Base-by-base conservation (phyloP, 2,888 invertebrate species). In the Trileptium ribeirensis region DNA sequence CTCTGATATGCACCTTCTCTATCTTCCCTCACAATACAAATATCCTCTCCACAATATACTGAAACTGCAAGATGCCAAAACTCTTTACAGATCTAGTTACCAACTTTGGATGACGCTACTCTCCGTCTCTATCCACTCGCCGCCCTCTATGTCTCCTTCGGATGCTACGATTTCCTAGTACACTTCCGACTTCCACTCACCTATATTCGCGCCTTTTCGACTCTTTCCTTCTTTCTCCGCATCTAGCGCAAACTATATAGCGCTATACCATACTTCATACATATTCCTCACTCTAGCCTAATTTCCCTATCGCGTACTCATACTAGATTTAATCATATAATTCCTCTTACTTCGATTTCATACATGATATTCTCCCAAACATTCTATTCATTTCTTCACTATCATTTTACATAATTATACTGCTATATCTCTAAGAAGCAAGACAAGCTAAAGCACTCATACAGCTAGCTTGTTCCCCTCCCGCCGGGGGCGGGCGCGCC, bases 281-380 rank as follows among this genome's bases (percentile, higher is more conserved):
- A 93, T 95, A 1, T 87, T 95, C 40, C 90, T 90, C 37, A 97
- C 96, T 89, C 93, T 94, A 88, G 94, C 96, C 86, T 97, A 97
- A 89, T 95, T 99, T 0, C 90, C 95, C 86, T 92, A 94, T 29
- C 92, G 99, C 84, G 99, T 99, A 29, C 91, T 99, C 82, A 99
- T 99, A 89, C 92, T 98, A 84, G 94, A 95, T 51, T 97, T 98
- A 97, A 92, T 97, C 86, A 98, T n/a, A n/a, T n/a, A n/a, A n/a
- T n/a, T n/a, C n/a, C n/a, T n/a, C n/a, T n/a, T n/a, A n/a, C n/a
- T n/a, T n/a, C n/a, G n/a, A n/a, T n/a, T n/a, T n/a, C n/a, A n/a
- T n/a, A n/a, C n/a, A n/a, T n/a, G n/a, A n/a, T n/a, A n/a, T n/a
- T n/a, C n/a, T n/a, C n/a, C n/a, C n/a, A n/a, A n/a, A n/a, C n/a